Base-by-base conservation (phyloP, 1,140 invertebrate species). In the Lysiphlebus fabarum region DNA sequence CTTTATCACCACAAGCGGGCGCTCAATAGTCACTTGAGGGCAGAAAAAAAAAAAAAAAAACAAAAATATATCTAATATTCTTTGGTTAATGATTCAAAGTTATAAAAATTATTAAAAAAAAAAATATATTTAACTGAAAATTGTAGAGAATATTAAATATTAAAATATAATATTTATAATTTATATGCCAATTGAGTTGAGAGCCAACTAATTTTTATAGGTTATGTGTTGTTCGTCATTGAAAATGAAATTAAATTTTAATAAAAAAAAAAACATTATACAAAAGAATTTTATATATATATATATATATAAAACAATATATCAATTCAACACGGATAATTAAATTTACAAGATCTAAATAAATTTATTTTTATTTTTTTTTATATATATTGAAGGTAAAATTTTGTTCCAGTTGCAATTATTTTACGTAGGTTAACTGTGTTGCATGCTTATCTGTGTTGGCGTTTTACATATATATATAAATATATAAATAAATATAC, bases 371-470 rank as follows among this genome's bases (percentile, higher is more conserved):
- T 3, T n/a, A 2, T 10, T 42, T 33, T 33, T 50, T 42, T 42
- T 42, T 42, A 10, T n/a, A 56, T 34, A 41, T 55, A 55, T 33
- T 55, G 41, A 33, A 12, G 17, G 34, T 45, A 45, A 40, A 26
- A n/a, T n/a, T 9, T 10, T 26, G 53, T 44, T 51, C 53, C 53
- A 56, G 48, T 58, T 51, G 26, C 49, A 42, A 17, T 34, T 42
- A n/a, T 36, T 49, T 33, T 51, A 51, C 41, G 26, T 45, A 58
- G 41, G 36, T 56, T 14, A 56, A 14, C 41, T 12, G 17, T 26
- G 17, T 26, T 26, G 17, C 17, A 26, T 53, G 38, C 41, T 49
- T 43, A 38, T n/a, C 7, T 34, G n/a, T 42, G 36, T 12, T 43
- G 11, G 40, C 6, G n/a, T 42, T 43, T n/a, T n/a, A n/a, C n/a